phyloP scores from a whole-genome alignment of 2,113 vertebrate species.

The Caranx melampygus region DNA sequence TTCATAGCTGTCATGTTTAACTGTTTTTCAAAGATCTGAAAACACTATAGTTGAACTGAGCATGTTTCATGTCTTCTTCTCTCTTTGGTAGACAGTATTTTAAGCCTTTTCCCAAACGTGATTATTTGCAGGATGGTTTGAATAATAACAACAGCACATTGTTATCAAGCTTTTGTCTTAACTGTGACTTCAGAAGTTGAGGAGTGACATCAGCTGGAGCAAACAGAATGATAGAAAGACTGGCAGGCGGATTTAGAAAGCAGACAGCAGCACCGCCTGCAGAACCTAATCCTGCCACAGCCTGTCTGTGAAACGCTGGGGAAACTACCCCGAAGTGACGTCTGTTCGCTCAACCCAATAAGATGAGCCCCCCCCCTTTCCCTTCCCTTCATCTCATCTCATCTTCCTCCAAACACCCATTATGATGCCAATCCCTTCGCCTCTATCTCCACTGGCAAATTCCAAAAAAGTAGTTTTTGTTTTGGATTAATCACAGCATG shows the following conservation, averaged over 20 bases:
- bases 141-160: conserved; percentile 12
- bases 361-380: conserved; percentile 34
- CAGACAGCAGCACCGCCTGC: conserved; percentile 31
- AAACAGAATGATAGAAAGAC: conserved; percentile 29
- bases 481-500: conserved; percentile 30
- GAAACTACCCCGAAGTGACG: conserved; percentile 40
- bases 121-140: conserved; percentile 25
- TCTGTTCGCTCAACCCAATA: conserved; percentile 34
- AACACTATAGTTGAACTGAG: neutral
- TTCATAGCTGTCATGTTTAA: neutral
- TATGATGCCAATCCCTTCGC: conserved; percentile 19
- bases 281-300: conserved; percentile 44
- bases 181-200: conserved; percentile 36
- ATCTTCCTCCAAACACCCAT: conserved; percentile 37
- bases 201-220: conserved; percentile 36
- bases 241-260: conserved; percentile 35
- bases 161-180: conserved; percentile 21
- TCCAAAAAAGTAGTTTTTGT: conserved; percentile 36
- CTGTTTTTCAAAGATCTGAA: neutral
- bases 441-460: conserved; percentile 35
- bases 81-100: neutral
- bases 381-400: neutral
- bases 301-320: conserved; percentile 22
- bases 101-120: conserved; percentile 12
- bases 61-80: conserved; percentile 16